Base-by-base conservation (phyloP, 92 coral and sea anemone species). In the Anthopleura xanthogrammica region DNA sequence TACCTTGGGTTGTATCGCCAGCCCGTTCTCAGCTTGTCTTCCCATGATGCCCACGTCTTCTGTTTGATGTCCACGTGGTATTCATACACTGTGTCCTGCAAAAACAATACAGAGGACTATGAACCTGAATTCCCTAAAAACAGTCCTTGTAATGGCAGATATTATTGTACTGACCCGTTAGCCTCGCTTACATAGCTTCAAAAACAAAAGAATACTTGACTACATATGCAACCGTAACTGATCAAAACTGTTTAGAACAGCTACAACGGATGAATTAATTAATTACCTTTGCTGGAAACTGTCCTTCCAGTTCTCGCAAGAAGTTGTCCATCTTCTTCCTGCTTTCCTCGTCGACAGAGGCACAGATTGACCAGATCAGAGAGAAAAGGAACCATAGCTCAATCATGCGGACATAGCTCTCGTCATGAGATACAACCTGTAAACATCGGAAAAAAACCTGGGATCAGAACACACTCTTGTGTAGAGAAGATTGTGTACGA, bases 1-100 rank as follows among this genome's bases (percentile, higher is more conserved):
- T 79, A 97, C 99, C 97, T 94, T n/a, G 99, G 99, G 56, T 86
- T 97, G 92, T 97, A 97, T 14, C 99, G 96, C 99, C 99, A 97
- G 48, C 97, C 99, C 77, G 91, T 87, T 77, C 99, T 89, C n/a
- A 97, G 93, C 55, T 97, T 97, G 88, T 97, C 98, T 76, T 97
- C 99, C 99, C 99, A 97, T 36, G 91, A 77, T 8, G 98, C 97
- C 99, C 99, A 97, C 2, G 95, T 88, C 72, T 94, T 95, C 83
- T 97, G 98, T 73, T 97, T 97, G 57, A 90, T 91, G 79, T 97
- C 99, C 78, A 97, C 98, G 56, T 97, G 98, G 77, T 97, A 97
- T 77, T 97, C 99, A 65, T 97, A 97, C 82, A 97, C 99, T 5
- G 99, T 97, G 86, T 97, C 99, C 99, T 88, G 80, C 20, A 66